A percentile compares a stretch with the other conserved stretches of the same genome.
These are phyloP conservation scores for Sinella curviseta DNA, from an alignment of 1,140 invertebrate genomes.

Conservation along the genomic window DNA sequence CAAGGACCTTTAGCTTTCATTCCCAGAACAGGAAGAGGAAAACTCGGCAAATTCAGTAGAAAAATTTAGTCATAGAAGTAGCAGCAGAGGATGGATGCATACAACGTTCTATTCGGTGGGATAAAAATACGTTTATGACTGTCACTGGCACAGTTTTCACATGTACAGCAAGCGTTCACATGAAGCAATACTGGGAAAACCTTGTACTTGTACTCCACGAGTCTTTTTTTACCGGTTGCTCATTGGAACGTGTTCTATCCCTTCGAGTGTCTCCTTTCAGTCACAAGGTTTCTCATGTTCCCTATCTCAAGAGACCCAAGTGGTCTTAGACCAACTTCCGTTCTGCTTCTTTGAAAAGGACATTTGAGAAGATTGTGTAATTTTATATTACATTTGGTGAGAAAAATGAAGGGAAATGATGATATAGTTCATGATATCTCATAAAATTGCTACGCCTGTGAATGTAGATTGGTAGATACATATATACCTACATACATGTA, in stretches of 20 bases:
- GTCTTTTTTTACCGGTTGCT: not conserved
- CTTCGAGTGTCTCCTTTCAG: not conserved
- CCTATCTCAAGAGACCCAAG: not conserved
- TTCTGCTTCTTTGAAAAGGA: not conserved
- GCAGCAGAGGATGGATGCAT: not conserved
- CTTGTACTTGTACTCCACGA: not conserved
- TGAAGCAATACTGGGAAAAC: not conserved
- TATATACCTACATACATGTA: not conserved
- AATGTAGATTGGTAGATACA: not conserved
- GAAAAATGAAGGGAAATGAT: not conserved
- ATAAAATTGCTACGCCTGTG: not conserved
- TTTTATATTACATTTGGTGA: not conserved
- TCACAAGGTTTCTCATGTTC: not conserved
- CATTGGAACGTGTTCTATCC: not conserved
- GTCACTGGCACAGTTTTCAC: not conserved
- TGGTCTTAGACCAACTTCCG: not conserved
- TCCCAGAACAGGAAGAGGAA: not conserved
- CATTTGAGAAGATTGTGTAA: not conserved
- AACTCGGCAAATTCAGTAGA: not conserved
- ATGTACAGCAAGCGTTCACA: not conserved
- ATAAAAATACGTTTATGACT: not conserved
- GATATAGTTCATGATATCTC: not conserved
- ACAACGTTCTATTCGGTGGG: not conserved
- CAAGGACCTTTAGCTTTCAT: constrained; percentile 13
- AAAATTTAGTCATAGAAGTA: no score